A percentile compares a stretch with the other conserved stretches of the same genome.
Conservation (phyloP, 2,113 vertebrate genomes). For the Lampris megalopsis region DNA sequence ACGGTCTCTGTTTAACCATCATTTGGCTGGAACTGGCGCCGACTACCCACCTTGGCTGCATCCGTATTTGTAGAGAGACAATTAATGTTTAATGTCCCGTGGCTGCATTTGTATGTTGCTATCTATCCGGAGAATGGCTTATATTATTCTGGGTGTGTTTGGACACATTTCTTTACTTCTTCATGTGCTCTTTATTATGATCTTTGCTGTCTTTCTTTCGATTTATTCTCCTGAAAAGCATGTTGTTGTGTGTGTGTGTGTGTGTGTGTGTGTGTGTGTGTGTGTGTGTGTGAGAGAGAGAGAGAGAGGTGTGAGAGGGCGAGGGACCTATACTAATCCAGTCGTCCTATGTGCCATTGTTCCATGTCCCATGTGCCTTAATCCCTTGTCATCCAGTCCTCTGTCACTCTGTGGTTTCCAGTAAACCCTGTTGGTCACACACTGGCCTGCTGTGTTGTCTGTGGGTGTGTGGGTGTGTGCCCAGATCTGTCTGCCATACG, state of each 20-base stretch:
- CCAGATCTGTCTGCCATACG: slow-evolving; percentile 29
- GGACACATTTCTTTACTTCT: neutral
- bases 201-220: neutral
- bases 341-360: slow-evolving; percentile 51
- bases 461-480: neutral
- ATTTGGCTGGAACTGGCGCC: neutral
- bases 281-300: neutral
- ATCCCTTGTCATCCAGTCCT: slow-evolving; percentile 70
- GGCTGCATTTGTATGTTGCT: slow-evolving; percentile 8
- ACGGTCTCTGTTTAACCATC: too few relatives aligned
- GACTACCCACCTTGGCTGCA: too few relatives aligned
- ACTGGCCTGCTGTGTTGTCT: slow-evolving; percentile 30
- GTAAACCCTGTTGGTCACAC: slow-evolving; percentile 53
- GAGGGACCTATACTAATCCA: neutral
- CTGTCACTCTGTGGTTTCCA: slow-evolving; percentile 59
- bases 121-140: neutral
- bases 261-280: neutral
- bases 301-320: neutral
- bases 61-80: neutral
- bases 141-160: slow-evolving; percentile 1
- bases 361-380: slow-evolving; percentile 46
- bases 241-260: neutral
- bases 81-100: slow-evolving; percentile 12
- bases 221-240: neutral
- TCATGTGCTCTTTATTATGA: neutral